phyloP scores from a whole-genome alignment of 2,797 vertebrate genomes.

The Botia kubotai region DNA sequence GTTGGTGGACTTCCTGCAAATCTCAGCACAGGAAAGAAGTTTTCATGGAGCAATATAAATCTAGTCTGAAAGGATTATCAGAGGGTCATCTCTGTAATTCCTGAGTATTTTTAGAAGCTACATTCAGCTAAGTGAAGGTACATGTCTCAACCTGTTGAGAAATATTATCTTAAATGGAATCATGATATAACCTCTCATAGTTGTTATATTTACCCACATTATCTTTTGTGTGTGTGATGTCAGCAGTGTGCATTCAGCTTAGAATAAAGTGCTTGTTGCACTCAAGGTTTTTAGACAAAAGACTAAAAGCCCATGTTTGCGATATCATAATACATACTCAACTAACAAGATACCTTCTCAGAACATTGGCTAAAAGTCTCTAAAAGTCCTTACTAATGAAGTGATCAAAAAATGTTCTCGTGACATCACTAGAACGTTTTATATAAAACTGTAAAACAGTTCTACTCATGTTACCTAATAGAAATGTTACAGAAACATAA shows the following conservation, averaged over 20 bases:
- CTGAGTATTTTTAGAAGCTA: background rate
- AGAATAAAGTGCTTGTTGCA: background rate
- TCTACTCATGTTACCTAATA: no score
- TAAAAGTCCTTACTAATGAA: no score
- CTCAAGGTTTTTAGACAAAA: conserved; percentile 9
- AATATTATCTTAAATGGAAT: conserved; percentile 15
- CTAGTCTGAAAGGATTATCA: conserved; percentile 2
- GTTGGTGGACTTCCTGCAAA: background rate
- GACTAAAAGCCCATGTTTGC: background rate
- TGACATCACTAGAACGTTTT: no score
- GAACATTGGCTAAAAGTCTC: no score
- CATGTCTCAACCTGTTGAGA: background rate
- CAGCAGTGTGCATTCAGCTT: background rate
- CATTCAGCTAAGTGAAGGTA: background rate
- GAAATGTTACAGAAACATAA: no score
- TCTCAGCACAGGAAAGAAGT: background rate
- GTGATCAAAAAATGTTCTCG: no score
- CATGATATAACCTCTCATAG: background rate
- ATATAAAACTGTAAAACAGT: no score
- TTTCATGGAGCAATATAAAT: conserved; percentile 1
- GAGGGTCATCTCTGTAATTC: conserved; percentile 16
- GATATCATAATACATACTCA: background rate
- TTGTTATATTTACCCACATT: background rate
- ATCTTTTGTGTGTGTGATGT: background rate
- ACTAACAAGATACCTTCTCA: no score